phyloP scores from a whole-genome alignment of 2,888 invertebrate genomes.

The Steinernema carpocapsae region DNA sequence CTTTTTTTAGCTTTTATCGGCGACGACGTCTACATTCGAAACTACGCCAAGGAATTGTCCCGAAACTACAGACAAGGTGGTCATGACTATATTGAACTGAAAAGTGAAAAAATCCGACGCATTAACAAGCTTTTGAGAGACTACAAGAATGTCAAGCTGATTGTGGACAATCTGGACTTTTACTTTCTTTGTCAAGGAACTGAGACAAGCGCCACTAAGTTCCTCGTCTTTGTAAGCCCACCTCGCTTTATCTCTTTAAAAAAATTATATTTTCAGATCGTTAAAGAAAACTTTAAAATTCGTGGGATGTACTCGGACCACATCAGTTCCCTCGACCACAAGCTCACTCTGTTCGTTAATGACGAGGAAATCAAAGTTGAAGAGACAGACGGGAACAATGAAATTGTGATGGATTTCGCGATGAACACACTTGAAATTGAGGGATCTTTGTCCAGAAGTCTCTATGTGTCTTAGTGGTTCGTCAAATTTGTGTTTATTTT shows the following conservation, averaged over 20 bases:
- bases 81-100: constrained; percentile 2
- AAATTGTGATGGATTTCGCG: neutral
- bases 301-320: constrained; percentile 2
- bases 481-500: no score
- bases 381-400: neutral
- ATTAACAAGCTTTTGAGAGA: neutral
- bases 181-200: constrained; percentile 22
- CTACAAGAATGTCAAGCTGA: neutral
- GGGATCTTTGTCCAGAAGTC: neutral
- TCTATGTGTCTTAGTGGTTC: no score
- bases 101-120: neutral
- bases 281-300: neutral
- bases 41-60: neutral
- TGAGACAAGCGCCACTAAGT: neutral
- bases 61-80: neutral
- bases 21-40: constrained; percentile 24
- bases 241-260: no score
- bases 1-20: constrained; percentile 9
- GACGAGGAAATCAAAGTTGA: neutral
- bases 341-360: neutral
- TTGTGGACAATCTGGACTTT: neutral
- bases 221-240: neutral
- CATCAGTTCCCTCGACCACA: neutral
- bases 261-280: constrained; percentile 7
- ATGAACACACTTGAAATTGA: neutral